Evolutionary conservation across 2,888 invertebrate species (phyloP).

Genomic region (Trichacis sp.): DNA sequence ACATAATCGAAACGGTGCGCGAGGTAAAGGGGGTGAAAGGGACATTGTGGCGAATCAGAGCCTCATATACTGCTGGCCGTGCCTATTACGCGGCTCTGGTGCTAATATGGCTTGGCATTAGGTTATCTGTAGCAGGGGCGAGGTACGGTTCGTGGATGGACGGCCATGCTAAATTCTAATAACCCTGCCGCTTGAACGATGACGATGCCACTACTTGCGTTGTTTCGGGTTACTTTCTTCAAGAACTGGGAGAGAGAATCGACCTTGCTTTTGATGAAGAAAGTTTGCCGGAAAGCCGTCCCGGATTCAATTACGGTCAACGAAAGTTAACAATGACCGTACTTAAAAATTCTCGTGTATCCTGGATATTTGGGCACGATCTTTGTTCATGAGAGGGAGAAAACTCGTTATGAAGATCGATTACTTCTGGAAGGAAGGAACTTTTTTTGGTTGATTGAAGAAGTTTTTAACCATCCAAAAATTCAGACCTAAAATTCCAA

Average conservation of each 20-base stretch:
- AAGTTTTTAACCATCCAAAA: no score
- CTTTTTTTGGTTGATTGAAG: no score
- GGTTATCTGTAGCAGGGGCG: slow-evolving; percentile 52
- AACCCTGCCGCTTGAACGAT: neutral
- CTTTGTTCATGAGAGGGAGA: no score
- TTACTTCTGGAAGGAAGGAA: no score
- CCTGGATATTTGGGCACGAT: no score
- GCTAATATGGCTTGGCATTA: slow-evolving; percentile 61
- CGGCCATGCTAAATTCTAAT: slow-evolving; percentile 11
- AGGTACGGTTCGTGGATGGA: slow-evolving; percentile 16
- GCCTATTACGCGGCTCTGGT: slow-evolving; percentile 39
- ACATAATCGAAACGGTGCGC: slow-evolving; percentile 46
- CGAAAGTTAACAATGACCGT: no score
- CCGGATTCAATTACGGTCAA: no score
- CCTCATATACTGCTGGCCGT: slow-evolving; percentile 22
- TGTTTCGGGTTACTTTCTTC: neutral
- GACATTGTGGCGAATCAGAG: slow-evolving; percentile 35
- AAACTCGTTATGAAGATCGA: no score
- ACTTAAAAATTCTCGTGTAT: no score
- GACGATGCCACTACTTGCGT: slow-evolving; percentile 20
- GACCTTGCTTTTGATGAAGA: neutral
- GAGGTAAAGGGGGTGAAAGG: neutral
- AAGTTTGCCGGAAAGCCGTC: slow-evolving; percentile 5
- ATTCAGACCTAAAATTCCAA: no score
- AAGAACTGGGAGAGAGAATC: neutral